Conservation (phyloP, 2,888 invertebrate species). For the Drosophila peninsularis region DNA sequence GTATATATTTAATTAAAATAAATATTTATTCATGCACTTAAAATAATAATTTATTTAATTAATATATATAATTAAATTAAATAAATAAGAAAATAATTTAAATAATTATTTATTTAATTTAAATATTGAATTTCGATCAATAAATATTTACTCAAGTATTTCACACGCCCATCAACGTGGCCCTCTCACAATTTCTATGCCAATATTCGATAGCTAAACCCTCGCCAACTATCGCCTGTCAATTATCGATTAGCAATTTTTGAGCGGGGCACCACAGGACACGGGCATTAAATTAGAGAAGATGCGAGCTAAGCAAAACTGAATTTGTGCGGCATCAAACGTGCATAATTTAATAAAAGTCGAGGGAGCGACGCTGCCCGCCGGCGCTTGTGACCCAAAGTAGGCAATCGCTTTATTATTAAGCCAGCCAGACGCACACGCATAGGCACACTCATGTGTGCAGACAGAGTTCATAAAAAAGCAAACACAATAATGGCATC, state of each 20-base stretch:
- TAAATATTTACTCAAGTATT: too few relatives aligned
- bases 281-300: constrained; percentile 28
- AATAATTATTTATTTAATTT: too few relatives aligned
- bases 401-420: constrained; percentile 74
- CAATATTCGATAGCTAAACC: background rate
- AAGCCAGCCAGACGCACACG: constrained; percentile 38
- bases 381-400: constrained; percentile 36
- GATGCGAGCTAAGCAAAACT: constrained; percentile 44
- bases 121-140: too few relatives aligned
- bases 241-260: background rate
- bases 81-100: too few relatives aligned
- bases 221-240: background rate
- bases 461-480: constrained; percentile 56
- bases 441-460: background rate
- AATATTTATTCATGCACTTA: too few relatives aligned
- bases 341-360: constrained; percentile 71
- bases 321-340: constrained; percentile 63
- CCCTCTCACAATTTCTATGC: too few relatives aligned
- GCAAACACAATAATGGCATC: constrained; percentile 68
- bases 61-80: too few relatives aligned
- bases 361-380: constrained; percentile 27
- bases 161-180: too few relatives aligned
- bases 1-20: too few relatives aligned
- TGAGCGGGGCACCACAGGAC: background rate
- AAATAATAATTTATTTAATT: too few relatives aligned